Evolutionary conservation across 2,797 vertebrate species (phyloP), one percentile per base, ranked within the genome.

Genomic region (Meda fulgida): DNA sequence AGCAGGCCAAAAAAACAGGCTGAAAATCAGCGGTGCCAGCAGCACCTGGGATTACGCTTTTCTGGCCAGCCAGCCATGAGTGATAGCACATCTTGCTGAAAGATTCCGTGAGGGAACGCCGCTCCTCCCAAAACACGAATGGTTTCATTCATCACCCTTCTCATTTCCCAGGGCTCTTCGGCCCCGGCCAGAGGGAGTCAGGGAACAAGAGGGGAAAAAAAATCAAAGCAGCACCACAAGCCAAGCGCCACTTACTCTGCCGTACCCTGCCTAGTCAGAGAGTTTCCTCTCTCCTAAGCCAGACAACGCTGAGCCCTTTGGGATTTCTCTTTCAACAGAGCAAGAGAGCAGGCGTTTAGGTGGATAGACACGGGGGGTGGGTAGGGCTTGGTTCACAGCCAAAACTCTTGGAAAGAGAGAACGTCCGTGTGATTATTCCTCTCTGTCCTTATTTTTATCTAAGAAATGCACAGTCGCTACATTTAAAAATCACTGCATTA

Each of bases 11-110:
- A 81, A 55, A 40, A 60, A 26, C 1, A 10, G 76, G 3, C n/a
- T 73, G 40, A 75, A 83, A 80, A 66, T 36, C 38, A 51, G 31
- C 11, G 4, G 19, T 48, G 14, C 55, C 77, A 78, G 85, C 71
- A 80, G 73, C 88, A 91, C 87, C 87, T 89, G 88, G 84, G 85
- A 81, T 85, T 73, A 58, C 66, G 26, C 76, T 81, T 77, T 65
- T 78, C 81, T 67, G 55, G 80, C 87, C 65, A 14, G 46, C 31
- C 83, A 81, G 81, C 46, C 46, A 66, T 85, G 88, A 90, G 81
- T 76, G 88, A 90, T 89, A 80, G 87, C 78, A 78, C 36, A 60
- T 89, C 86, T 88, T 72, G n/a, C 84, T 78, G 76, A 88, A 84
- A 89, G 77, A 73, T 80, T 87, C 83, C 71, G 19, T 83, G 69